Evolutionary conservation across 2,797 vertebrate species (phyloP).

Genomic region (Rhyacichthys aspro): DNA sequence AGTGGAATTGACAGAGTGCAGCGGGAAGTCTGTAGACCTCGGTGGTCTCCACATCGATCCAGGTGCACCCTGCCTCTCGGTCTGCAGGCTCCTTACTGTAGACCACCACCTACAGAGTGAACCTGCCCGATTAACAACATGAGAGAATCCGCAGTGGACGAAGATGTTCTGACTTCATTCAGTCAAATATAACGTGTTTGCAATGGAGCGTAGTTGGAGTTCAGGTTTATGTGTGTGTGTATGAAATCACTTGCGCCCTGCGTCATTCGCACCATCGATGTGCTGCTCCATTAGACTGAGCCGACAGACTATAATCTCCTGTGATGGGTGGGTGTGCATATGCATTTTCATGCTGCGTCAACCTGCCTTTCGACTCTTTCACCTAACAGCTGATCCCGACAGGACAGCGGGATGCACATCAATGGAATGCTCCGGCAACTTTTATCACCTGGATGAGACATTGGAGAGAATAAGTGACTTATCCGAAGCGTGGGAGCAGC

Average conservation of each 20-base stretch:
- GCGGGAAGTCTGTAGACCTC: slow-evolving; percentile 45
- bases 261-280: slow-evolving; percentile 9
- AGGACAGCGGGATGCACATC: slow-evolving; percentile 22
- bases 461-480: slow-evolving; percentile 22
- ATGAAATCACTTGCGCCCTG: no score
- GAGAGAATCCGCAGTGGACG: slow-evolving; percentile 24
- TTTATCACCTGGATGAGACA: slow-evolving; percentile 20
- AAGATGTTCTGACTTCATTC: slow-evolving; percentile 12
- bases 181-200: neutral
- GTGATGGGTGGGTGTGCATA: slow-evolving; percentile 5
- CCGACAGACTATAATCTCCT: slow-evolving; percentile 14
- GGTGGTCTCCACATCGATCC: slow-evolving; percentile 62
- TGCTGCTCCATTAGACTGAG: slow-evolving; percentile 15
- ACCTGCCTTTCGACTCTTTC: slow-evolving; percentile 20
- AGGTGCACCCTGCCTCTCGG: slow-evolving; percentile 32
- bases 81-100: slow-evolving; percentile 22
- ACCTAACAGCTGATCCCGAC: slow-evolving; percentile 45
- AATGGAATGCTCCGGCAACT: slow-evolving; percentile 34
- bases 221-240: neutral
- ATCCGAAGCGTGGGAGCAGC: neutral
- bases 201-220: slow-evolving; percentile 8
- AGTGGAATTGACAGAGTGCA: slow-evolving; percentile 60
- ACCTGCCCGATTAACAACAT: slow-evolving; percentile 50
- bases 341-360: slow-evolving; percentile 18
- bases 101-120: slow-evolving; percentile 20